Conservation (phyloP, 2,888 invertebrate species). For the Melitaea athalia region DNA sequence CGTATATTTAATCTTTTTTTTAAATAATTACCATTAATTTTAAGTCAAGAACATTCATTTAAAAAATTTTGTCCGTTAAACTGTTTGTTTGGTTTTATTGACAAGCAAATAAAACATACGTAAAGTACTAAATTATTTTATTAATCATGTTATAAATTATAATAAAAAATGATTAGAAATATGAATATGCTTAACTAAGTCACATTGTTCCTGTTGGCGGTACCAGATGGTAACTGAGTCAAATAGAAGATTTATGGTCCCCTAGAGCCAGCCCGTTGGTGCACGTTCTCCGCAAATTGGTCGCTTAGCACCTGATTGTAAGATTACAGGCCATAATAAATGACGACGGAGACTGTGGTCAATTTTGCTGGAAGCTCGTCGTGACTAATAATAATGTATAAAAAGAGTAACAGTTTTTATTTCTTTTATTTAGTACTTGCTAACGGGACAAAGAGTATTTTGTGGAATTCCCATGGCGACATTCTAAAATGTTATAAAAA, state of each 20-base stretch:
- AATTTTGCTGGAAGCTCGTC: background rate
- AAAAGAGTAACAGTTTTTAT: background rate
- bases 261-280: constrained; percentile 9
- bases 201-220: background rate
- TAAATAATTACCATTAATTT: too few relatives aligned
- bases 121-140: too few relatives aligned
- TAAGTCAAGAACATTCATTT: too few relatives aligned
- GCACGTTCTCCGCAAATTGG: constrained; percentile 32
- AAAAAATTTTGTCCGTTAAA: too few relatives aligned
- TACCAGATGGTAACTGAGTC: constrained; percentile 17
- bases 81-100: too few relatives aligned
- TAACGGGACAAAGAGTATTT: too few relatives aligned
- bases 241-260: constrained; percentile 32
- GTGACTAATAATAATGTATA: background rate
- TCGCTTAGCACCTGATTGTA: constrained; percentile 29
- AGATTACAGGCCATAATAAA: constrained; percentile 28
- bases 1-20: too few relatives aligned
- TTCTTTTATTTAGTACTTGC: too few relatives aligned
- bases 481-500: too few relatives aligned
- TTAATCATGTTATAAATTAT: too few relatives aligned
- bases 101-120: too few relatives aligned
- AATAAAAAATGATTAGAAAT: background rate
- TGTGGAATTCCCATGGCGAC: too few relatives aligned
- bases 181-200: background rate
- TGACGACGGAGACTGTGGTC: constrained; percentile 1